Conservation (phyloP, 1,140 invertebrate species). For the Drosophila orena region DNA sequence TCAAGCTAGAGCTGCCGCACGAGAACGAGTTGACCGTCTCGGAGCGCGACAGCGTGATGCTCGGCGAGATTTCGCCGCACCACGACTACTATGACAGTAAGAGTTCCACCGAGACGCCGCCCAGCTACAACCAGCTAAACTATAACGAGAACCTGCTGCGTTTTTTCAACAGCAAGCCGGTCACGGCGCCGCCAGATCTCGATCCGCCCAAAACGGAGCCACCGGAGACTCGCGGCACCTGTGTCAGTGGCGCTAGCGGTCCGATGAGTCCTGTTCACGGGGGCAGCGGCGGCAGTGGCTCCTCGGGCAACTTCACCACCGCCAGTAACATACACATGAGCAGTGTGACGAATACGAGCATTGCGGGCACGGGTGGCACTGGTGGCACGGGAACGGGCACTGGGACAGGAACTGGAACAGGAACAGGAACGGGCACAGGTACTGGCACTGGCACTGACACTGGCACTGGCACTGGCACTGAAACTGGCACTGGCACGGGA, state of each 20-base stretch:
- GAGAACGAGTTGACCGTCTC: constrained; percentile 86
- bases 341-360: constrained; percentile 82
- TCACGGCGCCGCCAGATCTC: constrained; percentile 86
- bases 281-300: constrained; percentile 86
- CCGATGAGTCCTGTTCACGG: constrained; percentile 70
- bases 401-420: neutral
- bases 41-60: constrained; percentile 92
- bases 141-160: constrained; percentile 94
- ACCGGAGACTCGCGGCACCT: constrained; percentile 38
- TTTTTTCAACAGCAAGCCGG: constrained; percentile 93
- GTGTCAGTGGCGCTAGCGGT: constrained; percentile 50
- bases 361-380: constrained; percentile 62
- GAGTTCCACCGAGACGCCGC: constrained; percentile 92
- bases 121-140: constrained; percentile 94
- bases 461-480: neutral
- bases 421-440: constrained; percentile 81
- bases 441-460: neutral
- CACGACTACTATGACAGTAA: constrained; percentile 92
- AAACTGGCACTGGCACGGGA: neutral
- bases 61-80: constrained; percentile 94
- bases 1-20: constrained; percentile 87
- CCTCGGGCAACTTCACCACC: constrained; percentile 87
- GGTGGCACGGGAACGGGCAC: constrained; percentile 77
- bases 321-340: constrained; percentile 85
- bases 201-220: constrained; percentile 82